Percentiles rank a stretch among this genome's conserved stretches.
These are phyloP conservation scores for Nasonovia ribisnigri DNA, from an alignment of 2,888 invertebrate genomes.

Conservation along the genomic window DNA sequence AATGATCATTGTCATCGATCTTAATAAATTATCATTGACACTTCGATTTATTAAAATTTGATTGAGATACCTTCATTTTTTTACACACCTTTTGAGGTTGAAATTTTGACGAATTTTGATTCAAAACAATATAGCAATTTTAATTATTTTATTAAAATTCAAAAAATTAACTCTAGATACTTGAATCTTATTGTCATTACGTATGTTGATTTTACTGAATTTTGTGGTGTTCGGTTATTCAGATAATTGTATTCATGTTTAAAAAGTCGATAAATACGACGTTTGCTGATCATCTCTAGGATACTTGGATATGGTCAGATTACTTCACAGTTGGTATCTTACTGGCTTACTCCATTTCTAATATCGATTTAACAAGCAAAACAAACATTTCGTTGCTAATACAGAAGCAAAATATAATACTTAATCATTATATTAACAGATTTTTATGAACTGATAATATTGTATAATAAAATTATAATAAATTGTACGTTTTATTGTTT, in stretches of 20 bases:
- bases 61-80: background rate
- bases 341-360: background rate
- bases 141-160: background rate
- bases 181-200: background rate
- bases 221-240: background rate
- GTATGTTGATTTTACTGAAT: background rate
- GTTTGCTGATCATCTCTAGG: background rate
- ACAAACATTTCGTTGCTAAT: conserved; percentile 39
- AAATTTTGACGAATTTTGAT: background rate
- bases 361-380: conserved; percentile 33
- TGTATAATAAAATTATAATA: background rate
- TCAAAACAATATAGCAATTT: background rate
- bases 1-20: background rate
- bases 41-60: background rate
- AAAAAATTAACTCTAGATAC: background rate
- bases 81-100: background rate
- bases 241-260: background rate
- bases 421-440: background rate
- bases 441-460: background rate
- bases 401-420: background rate
- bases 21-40: background rate
- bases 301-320: background rate
- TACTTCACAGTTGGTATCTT: background rate
- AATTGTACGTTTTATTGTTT: background rate
- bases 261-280: background rate